These are phyloP conservation scores for Hirtodrosophila histrioides DNA, from an alignment of 2,888 invertebrate species.

Conservation along the genomic window DNA sequence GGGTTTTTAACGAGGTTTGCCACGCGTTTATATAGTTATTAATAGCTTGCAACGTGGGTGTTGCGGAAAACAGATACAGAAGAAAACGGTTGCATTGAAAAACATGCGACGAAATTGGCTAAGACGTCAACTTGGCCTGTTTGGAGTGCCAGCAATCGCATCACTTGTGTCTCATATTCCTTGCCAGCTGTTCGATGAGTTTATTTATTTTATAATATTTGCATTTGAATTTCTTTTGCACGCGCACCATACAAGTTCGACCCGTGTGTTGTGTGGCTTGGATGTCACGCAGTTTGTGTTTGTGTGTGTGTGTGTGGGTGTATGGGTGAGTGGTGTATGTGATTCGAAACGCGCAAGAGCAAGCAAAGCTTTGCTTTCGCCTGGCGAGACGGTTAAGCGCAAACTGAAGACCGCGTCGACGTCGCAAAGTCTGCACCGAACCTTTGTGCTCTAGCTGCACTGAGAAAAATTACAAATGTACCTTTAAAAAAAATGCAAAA, in stretches of 20 bases:
- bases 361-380: slow-evolving; percentile 63
- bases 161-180: slow-evolving; percentile 39
- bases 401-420: slow-evolving; percentile 55
- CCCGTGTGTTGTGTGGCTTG: slow-evolving; percentile 28
- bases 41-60: slow-evolving; percentile 47
- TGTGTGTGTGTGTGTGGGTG: slow-evolving; percentile 43
- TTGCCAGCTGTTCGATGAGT: slow-evolving; percentile 7
- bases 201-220: slow-evolving; percentile 16
- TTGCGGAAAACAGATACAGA: slow-evolving; percentile 78
- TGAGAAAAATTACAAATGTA: slow-evolving; percentile 12
- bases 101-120: slow-evolving; percentile 60
- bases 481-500: too few relatives aligned
- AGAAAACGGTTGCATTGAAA: slow-evolving; percentile 76
- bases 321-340: slow-evolving; percentile 57
- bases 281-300: slow-evolving; percentile 44
- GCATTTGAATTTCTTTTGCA: slow-evolving; percentile 24
- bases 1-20: slow-evolving; percentile 3
- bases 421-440: slow-evolving; percentile 61
- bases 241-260: slow-evolving; percentile 34
- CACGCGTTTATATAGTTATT: slow-evolving; percentile 24
- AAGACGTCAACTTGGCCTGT: slow-evolving; percentile 24
- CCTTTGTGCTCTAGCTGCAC: slow-evolving; percentile 35
- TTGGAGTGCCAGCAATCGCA: slow-evolving; percentile 16
- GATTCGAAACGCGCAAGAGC: slow-evolving; percentile 62
- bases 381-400: slow-evolving; percentile 63